Evolutionary conservation across 2,888 invertebrate genomes (phyloP).

Genomic region (Ecdyonurus torrentis): DNA sequence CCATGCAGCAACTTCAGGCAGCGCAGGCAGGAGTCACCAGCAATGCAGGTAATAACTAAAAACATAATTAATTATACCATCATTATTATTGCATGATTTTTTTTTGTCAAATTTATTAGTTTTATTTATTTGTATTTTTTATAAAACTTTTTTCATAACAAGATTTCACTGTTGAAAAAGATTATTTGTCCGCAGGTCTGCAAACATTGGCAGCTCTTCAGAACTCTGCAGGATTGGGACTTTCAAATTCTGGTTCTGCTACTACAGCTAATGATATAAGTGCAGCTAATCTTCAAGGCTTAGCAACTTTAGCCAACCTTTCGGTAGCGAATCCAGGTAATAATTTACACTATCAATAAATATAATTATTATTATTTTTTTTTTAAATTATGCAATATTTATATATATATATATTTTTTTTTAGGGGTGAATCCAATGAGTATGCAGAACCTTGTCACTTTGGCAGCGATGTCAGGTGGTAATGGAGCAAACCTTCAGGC

Average conservation of each 20-base stretch:
- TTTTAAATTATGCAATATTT: background rate
- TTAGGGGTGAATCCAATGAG: constrained; percentile 45
- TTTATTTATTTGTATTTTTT: background rate
- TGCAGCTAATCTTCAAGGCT: constrained; percentile 35
- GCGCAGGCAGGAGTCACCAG: constrained; percentile 17
- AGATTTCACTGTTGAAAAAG: background rate
- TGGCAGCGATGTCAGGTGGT: constrained; percentile 58
- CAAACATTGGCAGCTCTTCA: constrained; percentile 23
- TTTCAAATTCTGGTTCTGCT: constrained; percentile 20
- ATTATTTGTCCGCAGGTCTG: constrained; percentile 18
- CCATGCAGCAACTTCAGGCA: constrained; percentile 26
- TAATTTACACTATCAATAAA: constrained; percentile 12
- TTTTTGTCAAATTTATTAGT: background rate
- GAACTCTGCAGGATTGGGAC: constrained; percentile 18
- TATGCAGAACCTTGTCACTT: constrained; percentile 80
- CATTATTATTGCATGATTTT: background rate
- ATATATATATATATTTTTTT: constrained; percentile 10
- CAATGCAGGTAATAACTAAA: constrained; percentile 15
- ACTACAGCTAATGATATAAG: constrained; percentile 26
- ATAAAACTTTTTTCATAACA: background rate
- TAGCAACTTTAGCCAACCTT: constrained; percentile 44
- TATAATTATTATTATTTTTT: constrained; percentile 7
- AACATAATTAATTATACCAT: background rate
- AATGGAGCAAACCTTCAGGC: constrained; percentile 31
- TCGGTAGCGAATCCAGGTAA: constrained; percentile 26